Base-by-base conservation (phyloP, 1,140 invertebrate genomes). In the Calycopis cecrops region DNA sequence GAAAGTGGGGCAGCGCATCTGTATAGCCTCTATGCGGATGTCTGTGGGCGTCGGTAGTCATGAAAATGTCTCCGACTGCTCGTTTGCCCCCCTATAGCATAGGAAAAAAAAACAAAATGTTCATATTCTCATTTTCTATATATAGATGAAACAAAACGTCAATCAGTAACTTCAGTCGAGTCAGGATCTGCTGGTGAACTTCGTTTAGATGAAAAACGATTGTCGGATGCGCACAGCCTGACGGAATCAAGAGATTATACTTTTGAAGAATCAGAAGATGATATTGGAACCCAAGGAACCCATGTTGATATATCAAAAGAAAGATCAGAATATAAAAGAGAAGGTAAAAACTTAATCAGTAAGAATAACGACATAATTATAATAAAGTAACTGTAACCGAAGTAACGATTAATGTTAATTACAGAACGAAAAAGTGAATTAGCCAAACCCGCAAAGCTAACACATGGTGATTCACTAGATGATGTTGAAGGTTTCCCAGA, bases 201-300 rank as follows among this genome's bases (percentile, higher is more conserved):
- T 21, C 74, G 82, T 9, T 57, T 85, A 54, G 77, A 79, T 58
- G 85, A 87, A 55, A 88, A 88, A 65, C 67, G 87, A 11, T 63
- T 80, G 10, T 88, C 86, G 35, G 87, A 88, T 66, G 86, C 85
- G 51, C 79, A 83, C 35, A 88, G 86, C 62, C 56, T 88, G 12
- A 88, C 86, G 51, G 86, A 88, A 65, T 88, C 87, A 0, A 77
- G 77, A 64, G 87, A 88, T 63, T 88, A 88, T 56, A 88, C 87
- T 2, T 88, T 88, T 62, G 87, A 88, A 66, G 87, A 88, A 68
- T 88, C 87, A 4, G 87, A 88, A 74, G 87, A 88, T 56, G 86
- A 87, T 55, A 88, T 88, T 52, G 75, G 69, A 44, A 76, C 79
- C 9, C 77, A 85, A 65, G 81, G 77, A 37, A 83, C 78, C 4